These are phyloP conservation scores for Probaryconus sp. DNA, from an alignment of 1,140 invertebrate species.

Conservation along the genomic window DNA sequence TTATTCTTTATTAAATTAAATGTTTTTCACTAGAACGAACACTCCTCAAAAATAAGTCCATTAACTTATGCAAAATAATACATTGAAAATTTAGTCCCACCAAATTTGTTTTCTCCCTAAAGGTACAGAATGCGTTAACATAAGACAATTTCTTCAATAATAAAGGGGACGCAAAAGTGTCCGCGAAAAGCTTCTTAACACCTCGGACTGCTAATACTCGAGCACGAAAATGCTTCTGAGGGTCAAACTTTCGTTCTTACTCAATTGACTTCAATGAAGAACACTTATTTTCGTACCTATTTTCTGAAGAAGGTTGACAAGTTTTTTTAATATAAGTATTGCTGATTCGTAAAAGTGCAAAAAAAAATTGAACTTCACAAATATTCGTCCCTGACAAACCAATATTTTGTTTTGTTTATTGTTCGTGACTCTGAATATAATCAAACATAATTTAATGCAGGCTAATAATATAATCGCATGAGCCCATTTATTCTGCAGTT, in stretches of 20 bases:
- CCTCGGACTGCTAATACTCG: constrained; percentile 4
- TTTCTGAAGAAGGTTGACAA: background rate
- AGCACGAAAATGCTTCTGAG: constrained; percentile 13
- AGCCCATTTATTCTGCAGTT: constrained; percentile 2
- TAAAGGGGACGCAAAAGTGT: constrained; percentile 1
- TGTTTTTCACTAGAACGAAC: no score
- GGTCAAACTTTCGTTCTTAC: constrained; percentile 5
- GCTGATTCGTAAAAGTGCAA: no score
- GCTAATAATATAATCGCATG: background rate
- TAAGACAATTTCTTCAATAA: constrained; percentile 10
- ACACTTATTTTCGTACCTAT: constrained; percentile 6
- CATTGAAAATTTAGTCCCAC: no score
- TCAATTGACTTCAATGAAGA: background rate
- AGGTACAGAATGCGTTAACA: constrained; percentile 6
- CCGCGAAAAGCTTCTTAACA: background rate
- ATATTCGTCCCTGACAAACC: background rate
- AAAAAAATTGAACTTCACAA: background rate
- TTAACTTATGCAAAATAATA: no score
- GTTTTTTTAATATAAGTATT: no score
- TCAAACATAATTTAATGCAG: constrained; percentile 4
- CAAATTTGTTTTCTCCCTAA: no score
- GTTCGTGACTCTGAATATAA: background rate
- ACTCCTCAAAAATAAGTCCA: no score
- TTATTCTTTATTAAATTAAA: no score
- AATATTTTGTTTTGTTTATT: no score